Evolutionary conservation across 37 sponge, comb jelly and placozoan species (phyloP).

Genomic region (Spongilla lacustris): DNA sequence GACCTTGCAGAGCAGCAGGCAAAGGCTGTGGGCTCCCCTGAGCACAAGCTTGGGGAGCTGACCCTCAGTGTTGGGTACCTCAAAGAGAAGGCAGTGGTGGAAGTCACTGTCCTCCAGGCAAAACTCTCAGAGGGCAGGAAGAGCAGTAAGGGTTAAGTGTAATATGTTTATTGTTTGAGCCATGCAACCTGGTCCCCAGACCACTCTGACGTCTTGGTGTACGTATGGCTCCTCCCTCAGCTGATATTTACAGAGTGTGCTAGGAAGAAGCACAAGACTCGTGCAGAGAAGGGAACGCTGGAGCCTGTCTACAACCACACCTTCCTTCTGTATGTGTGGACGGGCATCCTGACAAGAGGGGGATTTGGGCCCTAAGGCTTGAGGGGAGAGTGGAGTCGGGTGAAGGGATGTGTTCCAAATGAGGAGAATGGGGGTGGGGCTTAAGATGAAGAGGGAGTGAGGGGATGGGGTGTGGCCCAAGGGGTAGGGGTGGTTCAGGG

Average conservation of each 20-base stretch:
- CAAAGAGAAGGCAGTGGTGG: constrained; percentile 8
- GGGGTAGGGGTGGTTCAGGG: no score
- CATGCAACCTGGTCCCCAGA: constrained; percentile 4
- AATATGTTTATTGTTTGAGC: no score
- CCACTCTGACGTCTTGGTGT: constrained; percentile 45
- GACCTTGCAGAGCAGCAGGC: constrained; percentile 31
- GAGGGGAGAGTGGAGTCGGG: no score
- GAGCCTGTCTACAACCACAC: constrained; percentile 51
- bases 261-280: constrained; percentile 34
- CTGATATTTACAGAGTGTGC: constrained; percentile 14
- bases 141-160: constrained; percentile 4
- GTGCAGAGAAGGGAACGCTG: constrained; percentile 30
- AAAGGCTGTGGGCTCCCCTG: not conserved
- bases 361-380: no score
- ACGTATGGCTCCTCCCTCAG: constrained; percentile 17
- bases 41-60: constrained; percentile 11
- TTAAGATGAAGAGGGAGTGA: no score
- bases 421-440: not conserved
- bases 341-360: no score
- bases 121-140: constrained; percentile 22
- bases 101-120: constrained; percentile 24
- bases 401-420: no score
- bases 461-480: no score
- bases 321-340: constrained; percentile 44
- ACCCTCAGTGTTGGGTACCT: constrained; percentile 32